Percentiles rank a stretch among this genome's conserved stretches.
Conservation (phyloP, 2,113 vertebrate genomes). For the Phocoena sinus region DNA sequence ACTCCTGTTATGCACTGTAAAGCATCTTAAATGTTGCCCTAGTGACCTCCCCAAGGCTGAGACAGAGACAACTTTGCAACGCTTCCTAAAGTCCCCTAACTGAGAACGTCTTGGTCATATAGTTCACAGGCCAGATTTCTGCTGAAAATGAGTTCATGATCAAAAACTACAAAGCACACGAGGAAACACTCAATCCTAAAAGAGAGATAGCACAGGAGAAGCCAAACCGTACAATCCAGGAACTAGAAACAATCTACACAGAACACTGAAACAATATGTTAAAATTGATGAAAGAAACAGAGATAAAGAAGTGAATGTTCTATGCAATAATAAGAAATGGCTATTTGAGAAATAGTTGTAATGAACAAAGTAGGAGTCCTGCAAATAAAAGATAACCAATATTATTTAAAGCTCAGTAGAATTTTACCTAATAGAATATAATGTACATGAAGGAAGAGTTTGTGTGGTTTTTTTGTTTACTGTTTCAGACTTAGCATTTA, state of each 20-base stretch:
- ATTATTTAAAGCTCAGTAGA: not conserved
- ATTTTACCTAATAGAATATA: not conserved
- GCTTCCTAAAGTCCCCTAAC: rapidly evolving
- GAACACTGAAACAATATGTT: not conserved
- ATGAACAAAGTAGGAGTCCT: not conserved
- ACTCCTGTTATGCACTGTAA: not conserved
- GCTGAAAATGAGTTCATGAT: not conserved
- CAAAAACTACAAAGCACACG: not conserved
- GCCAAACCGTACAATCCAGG: not conserved
- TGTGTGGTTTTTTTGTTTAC: not conserved
- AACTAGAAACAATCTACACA: not conserved
- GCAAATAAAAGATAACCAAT: not conserved
- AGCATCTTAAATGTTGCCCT: not conserved
- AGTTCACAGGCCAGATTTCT: not conserved
- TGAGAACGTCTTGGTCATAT: not conserved
- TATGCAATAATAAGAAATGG: not conserved
- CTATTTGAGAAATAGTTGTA: not conserved
- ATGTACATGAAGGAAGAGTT: not conserved
- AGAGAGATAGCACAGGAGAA: not conserved
- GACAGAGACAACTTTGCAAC: not conserved
- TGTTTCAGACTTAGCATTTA: not conserved
- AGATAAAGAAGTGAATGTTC: not conserved
- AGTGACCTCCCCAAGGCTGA: not conserved
- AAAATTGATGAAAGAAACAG: not conserved
- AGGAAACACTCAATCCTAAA: not conserved